Conservation (phyloP, 2,888 invertebrate species). For the Macrophya annulata region DNA sequence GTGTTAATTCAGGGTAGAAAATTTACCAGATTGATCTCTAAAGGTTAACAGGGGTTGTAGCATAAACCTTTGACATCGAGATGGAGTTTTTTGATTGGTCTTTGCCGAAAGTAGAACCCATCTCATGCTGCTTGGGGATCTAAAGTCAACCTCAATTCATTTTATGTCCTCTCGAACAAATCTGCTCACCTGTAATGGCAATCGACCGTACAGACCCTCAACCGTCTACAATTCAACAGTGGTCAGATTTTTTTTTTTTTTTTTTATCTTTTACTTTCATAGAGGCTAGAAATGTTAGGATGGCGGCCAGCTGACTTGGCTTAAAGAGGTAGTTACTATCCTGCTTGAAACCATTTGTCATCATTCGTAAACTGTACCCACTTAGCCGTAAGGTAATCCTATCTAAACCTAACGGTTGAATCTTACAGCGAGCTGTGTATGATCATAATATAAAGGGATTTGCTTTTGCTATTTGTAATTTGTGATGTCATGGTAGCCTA, state of each 20-base stretch:
- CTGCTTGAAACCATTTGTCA: background rate
- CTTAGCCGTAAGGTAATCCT: background rate
- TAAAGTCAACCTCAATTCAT: constrained; percentile 8
- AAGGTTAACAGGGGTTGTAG: constrained; percentile 25
- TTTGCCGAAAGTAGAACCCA: background rate
- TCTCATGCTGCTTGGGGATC: background rate
- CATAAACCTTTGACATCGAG: constrained; percentile 4
- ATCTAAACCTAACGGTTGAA: background rate
- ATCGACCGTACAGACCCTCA: background rate
- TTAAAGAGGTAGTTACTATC: background rate
- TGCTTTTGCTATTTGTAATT: background rate
- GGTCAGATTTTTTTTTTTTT: background rate
- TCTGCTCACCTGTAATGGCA: background rate
- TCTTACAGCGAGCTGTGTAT: background rate
- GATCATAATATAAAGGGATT: background rate
- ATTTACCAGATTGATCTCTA: constrained; percentile 26
- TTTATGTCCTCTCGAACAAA: background rate
- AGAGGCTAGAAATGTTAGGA: background rate
- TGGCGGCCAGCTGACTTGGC: background rate
- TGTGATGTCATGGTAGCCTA: background rate
- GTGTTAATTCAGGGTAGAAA: background rate
- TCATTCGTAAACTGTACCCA: background rate
- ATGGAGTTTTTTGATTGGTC: constrained; percentile 33
- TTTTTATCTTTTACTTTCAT: background rate
- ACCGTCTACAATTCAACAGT: background rate